A percentile compares a stretch with the other conserved stretches of the same genome.
phyloP scores from a whole-genome alignment of 2,797 vertebrate genomes.

The Anas acuta region DNA sequence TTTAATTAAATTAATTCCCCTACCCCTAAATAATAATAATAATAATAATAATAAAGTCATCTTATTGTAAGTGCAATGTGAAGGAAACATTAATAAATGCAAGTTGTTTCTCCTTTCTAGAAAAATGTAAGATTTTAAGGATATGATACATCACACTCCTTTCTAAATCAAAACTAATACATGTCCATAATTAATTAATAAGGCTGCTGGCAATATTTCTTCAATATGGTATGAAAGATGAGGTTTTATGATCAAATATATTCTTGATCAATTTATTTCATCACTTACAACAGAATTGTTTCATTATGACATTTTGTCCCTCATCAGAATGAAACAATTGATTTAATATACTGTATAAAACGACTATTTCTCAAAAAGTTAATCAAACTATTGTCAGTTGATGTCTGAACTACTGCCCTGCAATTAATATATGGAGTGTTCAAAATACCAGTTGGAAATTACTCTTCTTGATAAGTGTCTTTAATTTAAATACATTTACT shows the following conservation, averaged over 20 bases:
- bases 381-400: slow-evolving; percentile 44
- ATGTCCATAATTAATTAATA: background rate
- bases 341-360: slow-evolving; percentile 37
- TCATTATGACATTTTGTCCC: slow-evolving; percentile 25
- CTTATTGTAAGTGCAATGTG: background rate
- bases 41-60: background rate
- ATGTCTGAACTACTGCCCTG: slow-evolving; percentile 19
- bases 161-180: background rate
- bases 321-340: slow-evolving; percentile 1
- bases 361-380: slow-evolving; percentile 13
- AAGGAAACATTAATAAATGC: background rate
- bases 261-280: slow-evolving; percentile 28
- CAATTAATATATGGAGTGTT: slow-evolving; percentile 39
- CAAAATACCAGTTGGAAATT: slow-evolving; percentile 33
- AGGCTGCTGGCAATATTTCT: background rate
- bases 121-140: background rate
- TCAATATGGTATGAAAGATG: background rate
- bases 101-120: background rate
- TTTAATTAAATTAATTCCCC: background rate
- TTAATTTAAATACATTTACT: slow-evolving; percentile 48
- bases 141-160: background rate
- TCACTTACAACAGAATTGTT: slow-evolving; percentile 8
- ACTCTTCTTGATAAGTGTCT: slow-evolving; percentile 39
- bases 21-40: background rate
- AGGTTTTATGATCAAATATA: background rate